Evolutionary conservation across 2,888 invertebrate genomes (phyloP).

Genomic region (Lasius platythorax): DNA sequence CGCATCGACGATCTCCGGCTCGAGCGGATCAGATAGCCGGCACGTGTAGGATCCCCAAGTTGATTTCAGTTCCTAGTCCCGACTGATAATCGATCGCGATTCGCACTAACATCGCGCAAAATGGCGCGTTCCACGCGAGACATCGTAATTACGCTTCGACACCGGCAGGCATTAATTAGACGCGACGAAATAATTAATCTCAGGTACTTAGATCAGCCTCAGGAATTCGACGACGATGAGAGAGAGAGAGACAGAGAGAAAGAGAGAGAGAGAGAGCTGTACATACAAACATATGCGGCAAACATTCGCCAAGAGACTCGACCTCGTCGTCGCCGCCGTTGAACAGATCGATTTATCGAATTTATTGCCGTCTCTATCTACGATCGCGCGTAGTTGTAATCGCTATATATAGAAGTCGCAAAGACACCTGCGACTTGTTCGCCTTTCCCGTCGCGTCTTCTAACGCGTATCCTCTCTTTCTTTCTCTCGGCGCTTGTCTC

Average conservation of each 20-base stretch:
- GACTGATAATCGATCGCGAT: conserved; percentile 53
- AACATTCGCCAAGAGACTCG: conserved; percentile 51
- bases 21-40: conserved; percentile 5
- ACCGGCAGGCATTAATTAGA: conserved; percentile 77
- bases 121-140: conserved; percentile 56
- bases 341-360: conserved; percentile 76
- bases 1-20: conserved; percentile 1
- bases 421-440: conserved; percentile 66
- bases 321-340: conserved; percentile 59
- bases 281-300: conserved; percentile 25
- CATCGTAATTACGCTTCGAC: conserved; percentile 68
- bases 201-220: conserved; percentile 76
- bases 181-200: conserved; percentile 81
- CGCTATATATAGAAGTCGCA: conserved; percentile 75
- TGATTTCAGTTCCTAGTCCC: conserved; percentile 19
- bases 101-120: conserved; percentile 26
- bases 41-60: background rate
- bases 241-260: too few species aligned
- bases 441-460: conserved; percentile 37
- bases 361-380: conserved; percentile 69
- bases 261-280: background rate
- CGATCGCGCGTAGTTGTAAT: conserved; percentile 68
- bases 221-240: conserved; percentile 59
- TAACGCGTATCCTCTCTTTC: background rate
- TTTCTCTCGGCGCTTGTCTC: background rate